Conservation (phyloP, 2,888 invertebrate species). For the Clunio marinus region DNA sequence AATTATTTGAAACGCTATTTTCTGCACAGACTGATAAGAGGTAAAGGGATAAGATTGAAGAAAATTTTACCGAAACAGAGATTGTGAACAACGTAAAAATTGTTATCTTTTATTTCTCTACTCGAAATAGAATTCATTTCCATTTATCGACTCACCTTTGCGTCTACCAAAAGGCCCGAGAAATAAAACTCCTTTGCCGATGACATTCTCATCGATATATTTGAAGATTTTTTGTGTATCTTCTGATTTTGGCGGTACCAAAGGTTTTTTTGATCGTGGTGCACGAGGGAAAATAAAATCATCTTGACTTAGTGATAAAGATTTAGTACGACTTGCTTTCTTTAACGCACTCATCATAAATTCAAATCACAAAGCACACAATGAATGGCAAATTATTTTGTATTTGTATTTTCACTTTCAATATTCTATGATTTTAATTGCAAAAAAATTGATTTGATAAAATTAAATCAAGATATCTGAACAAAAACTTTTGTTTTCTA, state of each 20-base stretch:
- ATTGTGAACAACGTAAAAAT: neutral
- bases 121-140: no score
- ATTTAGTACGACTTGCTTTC: conserved; percentile 45
- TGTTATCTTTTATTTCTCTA: neutral
- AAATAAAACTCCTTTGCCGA: conserved; percentile 75
- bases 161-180: conserved; percentile 77
- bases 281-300: conserved; percentile 48
- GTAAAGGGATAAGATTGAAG: no score
- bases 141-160: conserved; percentile 64
- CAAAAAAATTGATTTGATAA: neutral
- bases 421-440: neutral
- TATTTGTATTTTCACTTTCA: conserved; percentile 14
- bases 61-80: no score
- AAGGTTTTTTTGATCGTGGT: conserved; percentile 39
- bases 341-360: conserved; percentile 41
- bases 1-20: no score
- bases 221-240: conserved; percentile 67
- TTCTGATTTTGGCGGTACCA: conserved; percentile 55
- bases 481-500: no score
- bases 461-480: no score
- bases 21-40: no score
- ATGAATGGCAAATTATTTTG: neutral
- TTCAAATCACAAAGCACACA: no score
- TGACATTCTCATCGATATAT: conserved; percentile 75
- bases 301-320: conserved; percentile 48